phyloP scores from a whole-genome alignment of 2,888 invertebrate genomes.

The Mythimna impura region DNA sequence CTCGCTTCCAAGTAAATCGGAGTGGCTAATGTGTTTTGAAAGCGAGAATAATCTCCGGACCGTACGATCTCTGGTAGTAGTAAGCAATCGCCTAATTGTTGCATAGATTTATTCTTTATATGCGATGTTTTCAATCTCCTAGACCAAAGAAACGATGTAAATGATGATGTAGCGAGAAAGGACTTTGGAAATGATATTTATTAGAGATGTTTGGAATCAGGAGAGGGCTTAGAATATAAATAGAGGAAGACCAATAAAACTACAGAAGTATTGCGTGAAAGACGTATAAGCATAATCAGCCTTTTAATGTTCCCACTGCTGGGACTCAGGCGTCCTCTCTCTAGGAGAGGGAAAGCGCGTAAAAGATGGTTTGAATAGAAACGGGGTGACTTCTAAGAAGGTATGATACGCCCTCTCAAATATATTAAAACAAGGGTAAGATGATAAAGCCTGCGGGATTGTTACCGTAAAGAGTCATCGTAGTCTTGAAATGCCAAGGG shows the following conservation, averaged over 20 bases:
- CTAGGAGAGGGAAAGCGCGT: no score
- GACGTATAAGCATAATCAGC: no score
- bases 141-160: not conserved
- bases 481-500: no score
- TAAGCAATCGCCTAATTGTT: conserved; percentile 58
- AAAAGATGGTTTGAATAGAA: not conserved
- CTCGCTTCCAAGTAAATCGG: conserved; percentile 77
- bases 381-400: not conserved
- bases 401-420: no score
- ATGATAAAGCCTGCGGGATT: no score
- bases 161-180: not conserved
- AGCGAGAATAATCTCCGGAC: conserved; percentile 67
- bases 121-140: conserved; percentile 36
- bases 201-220: not conserved
- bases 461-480: no score
- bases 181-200: not conserved
- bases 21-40: conserved; percentile 73
- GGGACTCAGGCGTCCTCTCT: no score
- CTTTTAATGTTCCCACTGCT: no score
- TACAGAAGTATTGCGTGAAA: not conserved
- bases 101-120: conserved; percentile 36
- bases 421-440: no score
- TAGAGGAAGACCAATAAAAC: not conserved
- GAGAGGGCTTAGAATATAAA: not conserved
- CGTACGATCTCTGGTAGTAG: conserved; percentile 49